Evolutionary conservation across 37 sponge, comb jelly and placozoan species (phyloP), one percentile per base, ranked within the genome.

Genomic region (Eunapius fragilis): DNA sequence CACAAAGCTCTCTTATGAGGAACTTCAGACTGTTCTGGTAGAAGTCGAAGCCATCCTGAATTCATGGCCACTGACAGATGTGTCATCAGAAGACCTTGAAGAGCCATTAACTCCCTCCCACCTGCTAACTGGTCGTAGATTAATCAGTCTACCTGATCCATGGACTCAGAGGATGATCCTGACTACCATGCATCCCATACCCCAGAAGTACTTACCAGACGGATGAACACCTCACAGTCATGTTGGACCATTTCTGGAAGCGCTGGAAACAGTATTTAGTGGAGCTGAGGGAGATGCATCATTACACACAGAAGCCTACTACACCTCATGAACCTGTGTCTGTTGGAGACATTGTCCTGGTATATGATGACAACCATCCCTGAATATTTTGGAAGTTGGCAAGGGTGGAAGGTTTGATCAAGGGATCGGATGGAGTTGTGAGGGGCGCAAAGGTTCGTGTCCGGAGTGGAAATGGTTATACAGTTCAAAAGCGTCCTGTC

Each of bases 81-180:
- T 85, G 26, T 85, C 77, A 13, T 68, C 77, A 24, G 85, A 85
- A 5, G 85, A 76, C 6, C 32, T 35, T 0, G 38, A 13, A 76
- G 85, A 85, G 31, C 41, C 77, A 31, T 25, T 85, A 23, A 85
- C 85, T 28, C 85, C 85, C 2, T 85, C 77, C 3, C 85, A 85
- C 26, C 85, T 85, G 10, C 67, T 85, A 23, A 70, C 67, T 25
- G 77, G 77, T 7, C 68, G 37, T 37, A 74, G 85, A 19, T 22
- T 85, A 28, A 22, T 85, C 6, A 30, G 38, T 30, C 38, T 85
- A 30, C 85, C 85, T 32, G n/a, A n/a, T n/a, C n/a, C n/a, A n/a
- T n/a, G n/a, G 84, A 74, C 67, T 9, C 6, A 41, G 31, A 28
- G 12, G 25, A 24, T 70, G 71, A 25, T 7, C 41, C 22, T 47